Evolutionary conservation across 2,113 vertebrate genomes (phyloP), one percentile per base, ranked within the genome.

Genomic region (Sebastes schlegelii): DNA sequence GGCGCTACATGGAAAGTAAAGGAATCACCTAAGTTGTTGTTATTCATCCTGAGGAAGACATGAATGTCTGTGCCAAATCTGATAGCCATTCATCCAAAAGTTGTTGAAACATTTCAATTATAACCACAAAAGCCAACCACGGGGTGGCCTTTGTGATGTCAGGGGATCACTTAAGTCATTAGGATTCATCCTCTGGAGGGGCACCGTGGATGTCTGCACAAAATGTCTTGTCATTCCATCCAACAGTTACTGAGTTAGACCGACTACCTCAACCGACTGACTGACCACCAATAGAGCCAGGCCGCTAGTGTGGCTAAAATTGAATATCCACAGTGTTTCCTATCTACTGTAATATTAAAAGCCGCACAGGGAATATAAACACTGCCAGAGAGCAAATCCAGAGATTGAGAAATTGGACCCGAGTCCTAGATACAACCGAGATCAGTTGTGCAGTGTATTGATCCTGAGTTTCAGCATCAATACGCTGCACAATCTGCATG

Each of bases 381-480:
- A 34, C n/a, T 16, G 34, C 19, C 16, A 1, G 1, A 61, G 45
- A 66, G 17, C 61, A 26, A 57, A 72, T 54, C 10, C 64, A 52
- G 26, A 45, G 63, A 78, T 4, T 0, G 6, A 48, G 17, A n/a
- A 71, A 72, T 12, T 64, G 26, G 63, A 78, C 17, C 19, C 0
- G 9, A 70, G 34, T 17, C 13, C 8, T 10, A 79, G 42, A 68
- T 12, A 52, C 40, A 76, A 42, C 9, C 52, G 11, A n/a, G 52
- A 60, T 62, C 43, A 45, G 4, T 34, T 26, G 42, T 65, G 23
- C 23, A 7, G 40, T 12, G 51, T 65, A 57, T 60, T 73, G 51
- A 80, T 79, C 51, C 2, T 8, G 26, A 45, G 13, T 66, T 16
- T 48, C 9, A 45, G 49, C 66, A 81, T 86, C 74, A 14, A 74